These are phyloP conservation scores for Lycia hirtaria DNA, from an alignment of 2,888 invertebrate species.

Conservation along the genomic window DNA sequence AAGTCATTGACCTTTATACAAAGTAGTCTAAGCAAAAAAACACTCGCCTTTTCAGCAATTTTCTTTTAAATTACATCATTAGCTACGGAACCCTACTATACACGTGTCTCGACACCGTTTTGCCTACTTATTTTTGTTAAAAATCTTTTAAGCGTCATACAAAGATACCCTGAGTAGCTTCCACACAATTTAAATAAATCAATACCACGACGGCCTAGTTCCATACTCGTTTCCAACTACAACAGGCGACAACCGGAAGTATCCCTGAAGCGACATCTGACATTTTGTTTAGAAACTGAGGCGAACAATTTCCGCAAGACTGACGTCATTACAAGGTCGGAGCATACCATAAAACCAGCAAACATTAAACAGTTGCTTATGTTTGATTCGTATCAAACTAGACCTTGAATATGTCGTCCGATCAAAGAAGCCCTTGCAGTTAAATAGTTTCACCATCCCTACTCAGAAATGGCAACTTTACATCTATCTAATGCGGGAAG, in stretches of 20 bases:
- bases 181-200: not conserved
- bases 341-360: constrained; percentile 26
- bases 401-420: not conserved
- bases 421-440: not conserved
- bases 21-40: no score
- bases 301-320: constrained; percentile 15
- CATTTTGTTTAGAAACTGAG: constrained; percentile 14
- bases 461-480: no score
- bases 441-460: not conserved
- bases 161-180: no score
- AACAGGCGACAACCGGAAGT: constrained; percentile 9
- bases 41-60: no score
- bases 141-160: no score
- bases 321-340: constrained; percentile 39
- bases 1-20: no score
- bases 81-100: no score
- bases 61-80: no score
- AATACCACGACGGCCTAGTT: constrained; percentile 16
- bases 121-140: no score
- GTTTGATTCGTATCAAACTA: not conserved
- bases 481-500: no score
- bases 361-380: not conserved
- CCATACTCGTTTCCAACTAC: constrained; percentile 24
- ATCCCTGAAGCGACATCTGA: constrained; percentile 6
- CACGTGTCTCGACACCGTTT: no score